Evolutionary conservation across 2,888 invertebrate genomes (phyloP), one percentile per base, ranked within the genome.

Genomic region (Lathronympha strigana): DNA sequence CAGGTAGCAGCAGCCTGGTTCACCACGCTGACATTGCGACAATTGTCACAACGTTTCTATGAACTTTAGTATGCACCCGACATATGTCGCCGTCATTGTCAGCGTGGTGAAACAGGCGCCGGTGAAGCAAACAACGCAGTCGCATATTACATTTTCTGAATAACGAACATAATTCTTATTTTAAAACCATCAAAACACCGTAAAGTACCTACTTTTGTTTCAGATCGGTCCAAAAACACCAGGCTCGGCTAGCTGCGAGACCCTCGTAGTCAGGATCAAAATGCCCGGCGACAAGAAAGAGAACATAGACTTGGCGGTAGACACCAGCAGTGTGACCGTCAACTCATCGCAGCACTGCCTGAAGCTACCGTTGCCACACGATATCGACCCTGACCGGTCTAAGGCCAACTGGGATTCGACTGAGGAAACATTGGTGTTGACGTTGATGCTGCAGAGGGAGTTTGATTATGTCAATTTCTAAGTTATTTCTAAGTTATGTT

Each of bases 391-490:
- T 6, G 96, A 97, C 79, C 90, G 90, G 31, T 97, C 97, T 2
- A 94, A 94, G 69, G 98, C 98, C 0, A 94, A 95, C 76, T 98
- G 96, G 95, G 95, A 97, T 76, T 78, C 90, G 1, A 93, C 94
- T 9, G 86, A 88, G 23, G 93, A 94, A 72, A 94, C 93, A 47
- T 89, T 98, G 66, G 93, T 93, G 61, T 89, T 98, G 49, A 96
- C 95, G 5, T 87, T 98, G 54, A 93, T 93, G 68, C 93, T 98
- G 83, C 92, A 93, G 67, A 93, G 98, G 63, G 98, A 98, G 82
- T 94, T 96, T 73, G 98, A 98, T 90, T 95, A 93, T 82, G 90
- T 98, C 57, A 98, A 98, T 88, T 98, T 98, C 88, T 98, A 93
- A 93, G 43, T 43, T n/a, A n/a, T n/a, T n/a, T n/a, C n/a, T n/a